Conservation (phyloP, 1,140 invertebrate genomes). For the Magallana angulata region DNA sequence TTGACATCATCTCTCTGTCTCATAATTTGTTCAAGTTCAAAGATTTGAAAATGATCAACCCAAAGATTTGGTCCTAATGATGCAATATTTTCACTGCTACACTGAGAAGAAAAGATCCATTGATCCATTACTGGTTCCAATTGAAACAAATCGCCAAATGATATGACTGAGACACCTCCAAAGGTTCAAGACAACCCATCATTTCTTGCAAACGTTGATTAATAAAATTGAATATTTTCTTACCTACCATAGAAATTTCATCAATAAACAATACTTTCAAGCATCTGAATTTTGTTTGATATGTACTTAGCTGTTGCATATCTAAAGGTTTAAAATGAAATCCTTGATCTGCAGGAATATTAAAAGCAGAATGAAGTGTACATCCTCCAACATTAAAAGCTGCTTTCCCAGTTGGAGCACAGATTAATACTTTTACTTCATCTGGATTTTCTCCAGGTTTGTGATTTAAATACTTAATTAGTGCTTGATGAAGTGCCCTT, state of each 20-base stretch:
- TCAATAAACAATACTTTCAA: conserved; percentile 57
- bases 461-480: conserved; percentile 44
- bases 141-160: conserved; percentile 58
- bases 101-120: conserved; percentile 38
- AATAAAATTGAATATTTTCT: conserved; percentile 51
- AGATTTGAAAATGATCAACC: conserved; percentile 43
- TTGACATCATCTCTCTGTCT: conserved; percentile 15
- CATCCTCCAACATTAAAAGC: conserved; percentile 44
- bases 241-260: conserved; percentile 57
- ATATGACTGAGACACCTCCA: conserved; percentile 56
- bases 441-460: conserved; percentile 31
- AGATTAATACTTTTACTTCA: background rate
- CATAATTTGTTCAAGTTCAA: conserved; percentile 53
- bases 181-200: conserved; percentile 46
- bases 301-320: conserved; percentile 35
- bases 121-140: conserved; percentile 50
- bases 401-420: conserved; percentile 55
- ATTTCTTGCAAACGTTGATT: conserved; percentile 61
- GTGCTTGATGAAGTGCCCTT: conserved; percentile 50
- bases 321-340: conserved; percentile 47
- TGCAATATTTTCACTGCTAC: background rate
- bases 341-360: conserved; percentile 44
- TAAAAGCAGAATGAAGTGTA: conserved; percentile 48
- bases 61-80: conserved; percentile 47
- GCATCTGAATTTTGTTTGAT: background rate